These are phyloP conservation scores for Euglossa dilemma DNA, from an alignment of 1,140 invertebrate genomes.

Conservation along the genomic window DNA sequence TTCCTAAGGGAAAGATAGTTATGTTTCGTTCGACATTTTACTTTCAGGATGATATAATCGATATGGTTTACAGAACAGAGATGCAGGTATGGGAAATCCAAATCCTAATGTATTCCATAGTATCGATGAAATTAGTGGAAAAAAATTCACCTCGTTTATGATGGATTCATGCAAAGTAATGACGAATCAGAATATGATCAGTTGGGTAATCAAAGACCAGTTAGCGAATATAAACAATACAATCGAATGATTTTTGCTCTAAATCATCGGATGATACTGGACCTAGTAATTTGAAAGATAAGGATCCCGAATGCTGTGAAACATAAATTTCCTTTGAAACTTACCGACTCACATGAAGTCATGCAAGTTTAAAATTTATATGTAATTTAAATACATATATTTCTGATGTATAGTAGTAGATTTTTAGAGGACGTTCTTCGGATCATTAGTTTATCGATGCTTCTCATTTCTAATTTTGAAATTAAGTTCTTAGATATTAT, in stretches of 20 bases:
- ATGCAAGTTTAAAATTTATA: neutral
- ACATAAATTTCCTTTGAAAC: conserved; percentile 38
- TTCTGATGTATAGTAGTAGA: neutral
- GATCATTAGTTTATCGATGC: neutral
- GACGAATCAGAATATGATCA: conserved; percentile 92
- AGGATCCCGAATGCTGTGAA: conserved; percentile 66
- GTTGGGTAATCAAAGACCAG: conserved; percentile 91
- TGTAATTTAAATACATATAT: neutral
- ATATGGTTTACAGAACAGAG: conserved; percentile 90
- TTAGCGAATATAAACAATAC: conserved; percentile 89
- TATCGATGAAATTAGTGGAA: conserved; percentile 88
- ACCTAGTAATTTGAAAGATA: conserved; percentile 65
- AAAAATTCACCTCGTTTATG: conserved; percentile 92
- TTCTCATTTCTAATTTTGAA: neutral
- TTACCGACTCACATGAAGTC: neutral
- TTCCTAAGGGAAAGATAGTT: neutral
- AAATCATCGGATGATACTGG: conserved; percentile 60
- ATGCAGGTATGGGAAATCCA: conserved; percentile 92
- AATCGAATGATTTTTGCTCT: conserved; percentile 85
- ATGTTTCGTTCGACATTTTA: neutral
- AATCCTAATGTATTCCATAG: conserved; percentile 91
- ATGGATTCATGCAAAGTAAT: conserved; percentile 94
- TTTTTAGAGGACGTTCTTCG: neutral
- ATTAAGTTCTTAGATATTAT: neutral
- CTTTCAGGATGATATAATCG: conserved; percentile 46